A percentile compares a stretch with the other conserved stretches of the same genome.
Conservation (phyloP, 1,140 invertebrate genomes). For the Drosophila tani region DNA sequence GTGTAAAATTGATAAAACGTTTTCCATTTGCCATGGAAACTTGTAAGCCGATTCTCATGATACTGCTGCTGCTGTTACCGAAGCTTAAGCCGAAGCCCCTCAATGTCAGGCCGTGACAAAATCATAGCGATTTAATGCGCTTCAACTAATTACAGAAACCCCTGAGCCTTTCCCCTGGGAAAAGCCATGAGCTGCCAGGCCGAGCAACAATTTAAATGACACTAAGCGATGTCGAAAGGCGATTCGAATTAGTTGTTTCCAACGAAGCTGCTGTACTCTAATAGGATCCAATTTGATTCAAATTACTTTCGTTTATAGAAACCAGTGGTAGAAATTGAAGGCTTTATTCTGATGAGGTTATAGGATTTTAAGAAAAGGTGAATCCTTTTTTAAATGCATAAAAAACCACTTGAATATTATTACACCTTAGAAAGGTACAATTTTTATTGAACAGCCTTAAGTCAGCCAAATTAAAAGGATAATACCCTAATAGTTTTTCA, state of each 20-base stretch:
- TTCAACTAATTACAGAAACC: conserved; percentile 56
- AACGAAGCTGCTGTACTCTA: conserved; percentile 1
- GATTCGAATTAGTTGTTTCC: conserved; percentile 1
- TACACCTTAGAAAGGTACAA: not conserved
- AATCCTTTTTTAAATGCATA: no score
- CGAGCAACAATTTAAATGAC: conserved; percentile 37
- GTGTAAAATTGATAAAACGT: conserved; percentile 46
- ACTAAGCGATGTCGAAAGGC: conserved; percentile 24
- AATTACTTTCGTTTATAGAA: no score
- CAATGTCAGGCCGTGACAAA: conserved; percentile 60
- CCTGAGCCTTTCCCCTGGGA: conserved; percentile 8
- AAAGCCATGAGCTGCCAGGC: conserved; percentile 33
- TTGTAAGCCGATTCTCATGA: conserved; percentile 48
- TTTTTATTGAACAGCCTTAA: no score
- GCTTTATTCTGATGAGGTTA: no score
- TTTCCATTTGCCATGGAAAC: conserved; percentile 39
- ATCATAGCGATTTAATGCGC: conserved; percentile 63
- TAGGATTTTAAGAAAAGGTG: no score
- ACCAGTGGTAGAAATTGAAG: no score
- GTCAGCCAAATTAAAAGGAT: not conserved
- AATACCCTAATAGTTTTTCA: not conserved
- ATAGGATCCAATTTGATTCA: not conserved
- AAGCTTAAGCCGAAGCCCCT: conserved; percentile 22
- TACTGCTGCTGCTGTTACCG: not conserved
- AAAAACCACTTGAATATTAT: no score